These are phyloP conservation scores for Chaitophorus viminalis DNA, from an alignment of 2,888 invertebrate genomes.

Conservation along the genomic window DNA sequence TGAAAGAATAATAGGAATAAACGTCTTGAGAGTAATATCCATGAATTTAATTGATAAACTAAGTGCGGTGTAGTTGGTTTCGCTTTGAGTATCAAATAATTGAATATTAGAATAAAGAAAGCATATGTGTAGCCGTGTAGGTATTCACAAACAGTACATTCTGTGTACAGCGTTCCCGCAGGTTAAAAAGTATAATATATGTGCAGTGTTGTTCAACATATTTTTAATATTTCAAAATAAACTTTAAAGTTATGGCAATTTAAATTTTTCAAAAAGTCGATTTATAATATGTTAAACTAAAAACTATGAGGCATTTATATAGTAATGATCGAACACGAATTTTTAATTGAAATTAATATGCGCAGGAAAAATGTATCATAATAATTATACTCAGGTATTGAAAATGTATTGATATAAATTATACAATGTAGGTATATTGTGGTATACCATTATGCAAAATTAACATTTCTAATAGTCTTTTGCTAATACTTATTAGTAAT, in stretches of 20 bases:
- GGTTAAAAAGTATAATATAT: not conserved
- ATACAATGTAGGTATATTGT: too few relatives aligned
- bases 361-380: too few relatives aligned
- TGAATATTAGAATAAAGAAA: conserved; percentile 43
- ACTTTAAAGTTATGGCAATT: not conserved
- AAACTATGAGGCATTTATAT: too few relatives aligned
- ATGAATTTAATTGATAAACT: not conserved
- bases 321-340: too few relatives aligned
- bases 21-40: not conserved
- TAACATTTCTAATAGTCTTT: not conserved
- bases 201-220: not conserved
- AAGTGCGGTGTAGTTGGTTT: not conserved
- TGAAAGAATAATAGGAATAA: too few relatives aligned
- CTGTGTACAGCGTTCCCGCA: not conserved
- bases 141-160: not conserved
- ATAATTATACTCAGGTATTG: too few relatives aligned
- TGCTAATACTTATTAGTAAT: too few relatives aligned
- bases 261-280: too few relatives aligned
- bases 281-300: too few relatives aligned
- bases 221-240: not conserved
- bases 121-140: not conserved
- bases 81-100: conserved; percentile 10
- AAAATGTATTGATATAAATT: too few relatives aligned
- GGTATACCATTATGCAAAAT: not conserved
- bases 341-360: too few relatives aligned